Percentiles rank a stretch among this genome's conserved stretches.
phyloP scores from a whole-genome alignment of 2,797 vertebrate genomes.

The Numenius phaeopus region DNA sequence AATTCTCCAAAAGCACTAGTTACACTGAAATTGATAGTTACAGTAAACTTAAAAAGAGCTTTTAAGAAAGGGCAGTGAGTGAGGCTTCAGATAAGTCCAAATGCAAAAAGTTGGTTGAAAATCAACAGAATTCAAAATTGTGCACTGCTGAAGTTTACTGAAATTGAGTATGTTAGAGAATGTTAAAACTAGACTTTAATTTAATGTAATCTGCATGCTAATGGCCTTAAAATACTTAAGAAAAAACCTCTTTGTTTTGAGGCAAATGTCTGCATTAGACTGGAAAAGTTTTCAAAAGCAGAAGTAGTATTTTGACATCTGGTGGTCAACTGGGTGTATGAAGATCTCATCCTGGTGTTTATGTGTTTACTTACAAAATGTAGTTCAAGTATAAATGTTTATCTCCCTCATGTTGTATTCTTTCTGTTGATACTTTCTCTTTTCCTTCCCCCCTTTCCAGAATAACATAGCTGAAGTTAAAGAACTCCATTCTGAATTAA shows the following conservation, averaged over 20 bases:
- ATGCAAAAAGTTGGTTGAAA: background rate
- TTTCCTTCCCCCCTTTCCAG: slow-evolving; percentile 59
- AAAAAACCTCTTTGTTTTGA: background rate
- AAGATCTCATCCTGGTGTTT: background rate
- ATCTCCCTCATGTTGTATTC: background rate
- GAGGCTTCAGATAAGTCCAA: background rate
- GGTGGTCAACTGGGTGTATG: background rate
- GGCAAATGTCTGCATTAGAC: background rate
- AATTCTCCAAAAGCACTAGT: background rate
- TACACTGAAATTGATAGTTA: background rate
- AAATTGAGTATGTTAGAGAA: background rate
- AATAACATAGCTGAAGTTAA: slow-evolving; percentile 99
- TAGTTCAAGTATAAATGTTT: background rate
- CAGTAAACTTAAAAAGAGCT: background rate
- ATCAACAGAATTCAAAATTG: background rate
- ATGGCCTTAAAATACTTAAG: background rate
- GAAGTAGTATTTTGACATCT: background rate
- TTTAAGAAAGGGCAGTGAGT: background rate
- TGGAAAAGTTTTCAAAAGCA: background rate
- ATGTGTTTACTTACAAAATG: background rate
- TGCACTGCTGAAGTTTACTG: background rate
- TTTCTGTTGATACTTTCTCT: background rate
- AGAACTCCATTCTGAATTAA: slow-evolving; percentile 94
- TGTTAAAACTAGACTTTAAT: background rate
- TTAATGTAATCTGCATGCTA: background rate